Evolutionary conservation across 2,113 vertebrate genomes (phyloP).

Genomic region (Cyphomyrus plagiostoma): DNA sequence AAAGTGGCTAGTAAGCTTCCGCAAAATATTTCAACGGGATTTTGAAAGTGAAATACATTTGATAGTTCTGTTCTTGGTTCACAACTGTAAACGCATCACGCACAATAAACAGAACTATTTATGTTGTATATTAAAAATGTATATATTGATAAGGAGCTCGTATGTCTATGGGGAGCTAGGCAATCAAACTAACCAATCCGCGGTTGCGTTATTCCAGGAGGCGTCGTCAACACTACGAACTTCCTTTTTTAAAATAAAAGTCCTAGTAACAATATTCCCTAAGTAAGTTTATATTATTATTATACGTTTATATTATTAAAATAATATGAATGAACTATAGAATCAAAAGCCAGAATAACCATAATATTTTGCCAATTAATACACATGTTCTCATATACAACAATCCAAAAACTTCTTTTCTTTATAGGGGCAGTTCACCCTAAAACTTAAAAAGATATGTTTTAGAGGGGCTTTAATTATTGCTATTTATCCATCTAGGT

Average conservation of each 20-base stretch:
- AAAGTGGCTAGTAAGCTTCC: background rate
- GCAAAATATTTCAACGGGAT: background rate
- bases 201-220: background rate
- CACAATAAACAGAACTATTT: background rate
- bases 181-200: background rate
- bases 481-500: background rate
- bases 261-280: background rate
- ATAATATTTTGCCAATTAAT: background rate
- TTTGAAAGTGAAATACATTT: background rate
- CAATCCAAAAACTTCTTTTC: background rate
- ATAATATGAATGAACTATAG: background rate
- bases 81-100: background rate
- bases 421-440: background rate
- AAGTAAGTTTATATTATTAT: background rate
- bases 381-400: background rate
- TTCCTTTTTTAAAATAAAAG: background rate
- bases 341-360: background rate
- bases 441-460: background rate
- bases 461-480: background rate
- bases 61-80: background rate
- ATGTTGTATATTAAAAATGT: background rate
- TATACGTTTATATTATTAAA: background rate
- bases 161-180: background rate
- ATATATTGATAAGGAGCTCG: background rate
- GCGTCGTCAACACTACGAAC: background rate